phyloP scores from a whole-genome alignment of 2,797 vertebrate genomes.

The Eospalax fontanierii region DNA sequence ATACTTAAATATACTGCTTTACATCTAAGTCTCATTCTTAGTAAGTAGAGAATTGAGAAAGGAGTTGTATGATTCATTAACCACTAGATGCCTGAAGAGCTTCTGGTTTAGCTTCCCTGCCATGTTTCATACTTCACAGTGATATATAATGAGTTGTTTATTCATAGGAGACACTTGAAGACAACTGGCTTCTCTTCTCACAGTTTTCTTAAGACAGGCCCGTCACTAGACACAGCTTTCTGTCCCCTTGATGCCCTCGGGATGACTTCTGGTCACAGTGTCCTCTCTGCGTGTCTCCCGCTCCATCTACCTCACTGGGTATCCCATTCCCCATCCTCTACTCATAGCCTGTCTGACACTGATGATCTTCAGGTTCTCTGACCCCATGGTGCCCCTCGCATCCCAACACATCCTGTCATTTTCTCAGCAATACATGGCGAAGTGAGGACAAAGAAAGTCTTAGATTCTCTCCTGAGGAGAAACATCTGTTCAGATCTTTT shows the following conservation, averaged over 20 bases:
- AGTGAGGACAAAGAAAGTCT: neutral
- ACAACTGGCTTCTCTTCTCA: neutral
- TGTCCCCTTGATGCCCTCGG: neutral
- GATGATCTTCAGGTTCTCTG: neutral
- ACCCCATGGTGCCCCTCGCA: neutral
- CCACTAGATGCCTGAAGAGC: neutral
- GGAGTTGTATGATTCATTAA: neutral
- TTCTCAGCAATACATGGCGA: neutral
- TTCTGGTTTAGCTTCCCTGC: neutral
- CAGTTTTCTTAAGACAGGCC: neutral
- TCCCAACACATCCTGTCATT: neutral
- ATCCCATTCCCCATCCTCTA: too few species aligned
- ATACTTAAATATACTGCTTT: conserved; percentile 35
- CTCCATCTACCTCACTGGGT: neutral
- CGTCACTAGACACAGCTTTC: neutral
- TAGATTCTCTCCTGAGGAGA: neutral
- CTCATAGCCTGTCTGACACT: neutral
- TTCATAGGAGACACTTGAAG: conserved; percentile 6
- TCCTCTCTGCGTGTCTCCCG: neutral
- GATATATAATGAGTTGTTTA: neutral
- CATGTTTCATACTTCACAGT: neutral
- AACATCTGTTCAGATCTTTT: neutral
- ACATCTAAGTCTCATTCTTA: conserved; percentile 13
- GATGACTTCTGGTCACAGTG: neutral
- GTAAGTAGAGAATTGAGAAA: neutral